Base-by-base conservation (phyloP, 2,888 invertebrate genomes). In the Sthenelais limicola region DNA sequence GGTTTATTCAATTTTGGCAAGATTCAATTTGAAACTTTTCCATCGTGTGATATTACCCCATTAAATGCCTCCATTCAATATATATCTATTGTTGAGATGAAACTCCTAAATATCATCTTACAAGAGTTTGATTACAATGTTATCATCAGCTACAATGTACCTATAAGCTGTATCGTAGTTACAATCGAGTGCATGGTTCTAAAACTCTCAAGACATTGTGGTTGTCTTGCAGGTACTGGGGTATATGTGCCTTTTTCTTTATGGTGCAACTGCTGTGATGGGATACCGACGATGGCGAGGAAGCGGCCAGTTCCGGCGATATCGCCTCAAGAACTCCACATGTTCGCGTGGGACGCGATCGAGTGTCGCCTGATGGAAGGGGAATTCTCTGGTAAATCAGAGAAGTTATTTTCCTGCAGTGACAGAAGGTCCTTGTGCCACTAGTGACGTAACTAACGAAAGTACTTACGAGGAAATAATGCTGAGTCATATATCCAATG, bases 211-310 rank as follows among this genome's bases (percentile, higher is more conserved):
- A n/a, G n/a, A n/a, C n/a, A n/a, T n/a, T n/a, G n/a, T n/a, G n/a
- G n/a, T n/a, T n/a, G 38, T 62, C 30, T 76, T 75, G 0, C 79
- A 83, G 83, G 76, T 83, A 3, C 62, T 81, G 7, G 82, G 83
- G n/a, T 83, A 82, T 68, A 74, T 82, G 35, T 81, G 81, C 71
- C 81, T 82, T 80, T 76, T 79, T 52, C 70, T 80, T 15, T 80
- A 82, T 72, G 81, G 80, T 1, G 49, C 80, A 5, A 80, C 80
- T 43, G 82, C 82, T 2, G 68, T 82, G 32, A 47, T 80, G 49
- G 80, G 80, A 26, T 83, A 82, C 76, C 77, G 79, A 47, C 76
- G 78, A 56, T 83, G 82, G 82, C 76, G 77, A 18, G 73, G 75
- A 24, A 54, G 56, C 24, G 74, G 70, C 1, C 71, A 71, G 58